Evolutionary conservation across 2,888 invertebrate species (phyloP), one percentile per base, ranked within the genome.

Genomic region (Machimus atricapillus): DNA sequence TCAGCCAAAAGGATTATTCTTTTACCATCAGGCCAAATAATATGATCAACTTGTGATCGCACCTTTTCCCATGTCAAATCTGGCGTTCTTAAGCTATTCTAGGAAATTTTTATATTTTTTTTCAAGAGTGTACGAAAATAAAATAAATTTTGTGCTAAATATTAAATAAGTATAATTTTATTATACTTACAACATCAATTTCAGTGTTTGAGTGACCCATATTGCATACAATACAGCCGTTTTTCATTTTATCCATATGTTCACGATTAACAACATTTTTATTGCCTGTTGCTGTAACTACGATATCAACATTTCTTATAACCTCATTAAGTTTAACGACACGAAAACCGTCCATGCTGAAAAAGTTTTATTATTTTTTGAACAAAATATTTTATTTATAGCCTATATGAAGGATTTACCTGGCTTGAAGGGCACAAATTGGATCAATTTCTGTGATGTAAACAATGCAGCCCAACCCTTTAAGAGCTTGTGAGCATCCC

Each of bases 141-240:
- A 14, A 43, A 16, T 46, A 14, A 46, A 14, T 46, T 16, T 46
- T 16, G 12, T 16, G 43, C 12, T 16, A 14, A 46, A 85, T 0
- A 66, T 58, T 1, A 7, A 81, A 12, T 27, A 19, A 52, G 14
- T 7, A 37, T 8, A 8, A 12, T 12, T 12, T 40, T 40, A 12
- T 40, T 40, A 46, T 23, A 93, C 95, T 92, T 93, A 96, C 96
- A 89, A 98, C 97, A 93, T 98, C 98, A 90, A 97, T 97, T 94
- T 98, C 98, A 0, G 98, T 98, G 93, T 98, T 98, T 89, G 98
- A 98, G 93, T 98, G 98, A 0, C 98, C 98, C 98, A 98, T 98
- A 93, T 98, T 98, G 93, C 98, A 98, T 1, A 98, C 96, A 87
- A 98, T 97, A 92, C 98, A 98, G 46, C 98, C 98, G 91, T 97